phyloP scores from a whole-genome alignment of 53 echinoderm and acorn worm genomes.

The Holothuria leucospilota region DNA sequence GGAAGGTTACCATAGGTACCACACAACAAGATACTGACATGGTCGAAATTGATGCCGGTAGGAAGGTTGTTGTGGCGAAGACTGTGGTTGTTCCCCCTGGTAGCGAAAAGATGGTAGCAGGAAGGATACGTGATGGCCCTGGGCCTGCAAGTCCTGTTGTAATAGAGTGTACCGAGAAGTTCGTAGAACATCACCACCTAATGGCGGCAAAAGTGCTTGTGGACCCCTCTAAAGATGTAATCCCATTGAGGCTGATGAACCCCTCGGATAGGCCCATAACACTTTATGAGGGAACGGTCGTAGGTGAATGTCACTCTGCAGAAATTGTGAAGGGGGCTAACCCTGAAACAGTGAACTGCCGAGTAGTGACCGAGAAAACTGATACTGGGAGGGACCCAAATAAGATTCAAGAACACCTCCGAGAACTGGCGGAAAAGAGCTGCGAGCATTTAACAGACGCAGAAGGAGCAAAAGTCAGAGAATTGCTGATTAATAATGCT shows the following conservation, averaged over 20 bases:
- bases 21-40: background rate
- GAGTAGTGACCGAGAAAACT: too few relatives aligned
- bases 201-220: too few relatives aligned
- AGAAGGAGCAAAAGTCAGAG: background rate
- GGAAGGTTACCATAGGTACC: background rate
- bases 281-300: background rate
- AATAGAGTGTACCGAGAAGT: constrained; percentile 5
- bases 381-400: too few relatives aligned
- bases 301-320: constrained; percentile 26
- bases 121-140: too few relatives aligned
- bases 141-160: background rate
- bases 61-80: constrained; percentile 7
- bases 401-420: too few relatives aligned
- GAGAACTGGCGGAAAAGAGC: too few relatives aligned
- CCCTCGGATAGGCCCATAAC: background rate
- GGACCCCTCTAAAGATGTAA: too few relatives aligned
- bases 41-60: constrained; percentile 6
- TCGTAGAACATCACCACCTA: too few relatives aligned
- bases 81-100: constrained; percentile 42
- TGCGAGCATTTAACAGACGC: too few relatives aligned
- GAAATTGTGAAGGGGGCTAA: too few relatives aligned
- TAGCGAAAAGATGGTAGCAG: constrained; percentile 26
- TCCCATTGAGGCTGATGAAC: constrained; percentile 22
- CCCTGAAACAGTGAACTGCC: too few relatives aligned
- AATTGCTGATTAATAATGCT: constrained; percentile 18